Conservation (phyloP, 2,113 vertebrate species). For the Ondatra zibethicus region DNA sequence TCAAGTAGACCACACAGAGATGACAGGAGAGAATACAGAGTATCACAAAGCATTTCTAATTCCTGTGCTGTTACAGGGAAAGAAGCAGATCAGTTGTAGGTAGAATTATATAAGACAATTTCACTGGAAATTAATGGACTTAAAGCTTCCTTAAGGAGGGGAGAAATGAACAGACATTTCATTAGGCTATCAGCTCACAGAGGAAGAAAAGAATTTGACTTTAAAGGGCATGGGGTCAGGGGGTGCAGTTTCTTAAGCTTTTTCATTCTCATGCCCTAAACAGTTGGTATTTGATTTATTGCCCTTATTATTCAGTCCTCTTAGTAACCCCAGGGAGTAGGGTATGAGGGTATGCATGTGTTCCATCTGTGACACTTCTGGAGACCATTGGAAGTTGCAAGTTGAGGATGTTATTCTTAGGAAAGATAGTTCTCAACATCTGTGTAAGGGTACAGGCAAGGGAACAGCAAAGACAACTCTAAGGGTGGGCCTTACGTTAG, state of each 20-base stretch:
- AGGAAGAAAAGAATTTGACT: not conserved
- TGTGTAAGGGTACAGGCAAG: not conserved
- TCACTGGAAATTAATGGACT: not conserved
- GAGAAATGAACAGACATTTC: not conserved
- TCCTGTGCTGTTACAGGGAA: constrained; percentile 1
- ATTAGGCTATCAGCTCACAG: not conserved
- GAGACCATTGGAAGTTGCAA: not conserved
- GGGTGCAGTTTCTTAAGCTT: not conserved
- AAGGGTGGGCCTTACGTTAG: not conserved
- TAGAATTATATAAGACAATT: not conserved
- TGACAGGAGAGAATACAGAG: not conserved
- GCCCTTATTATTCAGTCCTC: not conserved
- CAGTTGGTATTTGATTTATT: not conserved
- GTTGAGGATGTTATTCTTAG: not conserved
- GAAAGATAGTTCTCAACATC: not conserved
- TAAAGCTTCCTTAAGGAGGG: not conserved
- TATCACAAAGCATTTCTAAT: not conserved
- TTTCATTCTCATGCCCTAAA: not conserved
- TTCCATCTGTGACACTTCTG: not conserved
- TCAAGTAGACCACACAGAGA: not conserved
- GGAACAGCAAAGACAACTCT: not conserved
- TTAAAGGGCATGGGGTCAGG: not conserved
- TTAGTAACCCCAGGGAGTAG: too few species aligned
- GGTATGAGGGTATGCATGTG: rapidly evolving
- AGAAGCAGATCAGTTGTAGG: not conserved